These are phyloP conservation scores for Natator depressus DNA, from an alignment of 2,113 vertebrate species.

Conservation along the genomic window DNA sequence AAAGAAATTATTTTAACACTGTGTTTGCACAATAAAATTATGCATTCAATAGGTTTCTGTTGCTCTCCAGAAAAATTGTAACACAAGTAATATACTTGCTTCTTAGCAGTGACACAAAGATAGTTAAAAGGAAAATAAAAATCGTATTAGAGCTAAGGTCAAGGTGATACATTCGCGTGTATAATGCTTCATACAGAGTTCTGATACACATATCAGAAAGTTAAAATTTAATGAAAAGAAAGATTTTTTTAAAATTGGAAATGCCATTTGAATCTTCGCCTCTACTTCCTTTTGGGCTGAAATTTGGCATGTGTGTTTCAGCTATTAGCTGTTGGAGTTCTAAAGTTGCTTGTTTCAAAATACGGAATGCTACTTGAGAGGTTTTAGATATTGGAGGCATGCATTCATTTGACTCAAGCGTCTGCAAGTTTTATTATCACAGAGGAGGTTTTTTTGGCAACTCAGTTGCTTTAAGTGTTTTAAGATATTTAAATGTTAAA, in stretches of 20 bases:
- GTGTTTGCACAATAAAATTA: background rate
- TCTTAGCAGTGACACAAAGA: background rate
- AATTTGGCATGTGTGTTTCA: background rate
- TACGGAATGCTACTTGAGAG: background rate
- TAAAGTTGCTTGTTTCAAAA: background rate
- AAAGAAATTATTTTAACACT: background rate
- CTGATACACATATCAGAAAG: background rate
- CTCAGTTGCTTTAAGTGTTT: background rate
- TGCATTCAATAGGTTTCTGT: background rate
- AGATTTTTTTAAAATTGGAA: background rate
- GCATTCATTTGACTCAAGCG: no score
- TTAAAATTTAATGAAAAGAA: background rate
- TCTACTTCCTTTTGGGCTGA: background rate
- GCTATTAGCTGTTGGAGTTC: background rate
- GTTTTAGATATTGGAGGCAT: background rate
- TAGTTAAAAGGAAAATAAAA: background rate
- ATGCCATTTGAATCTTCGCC: fast-evolving
- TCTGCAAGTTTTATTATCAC: background rate
- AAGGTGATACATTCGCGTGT: background rate
- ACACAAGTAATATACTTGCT: background rate
- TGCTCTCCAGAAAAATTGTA: background rate
- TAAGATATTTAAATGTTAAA: background rate
- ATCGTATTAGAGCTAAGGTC: background rate
- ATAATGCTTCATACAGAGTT: no score
- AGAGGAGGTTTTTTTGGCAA: background rate